phyloP scores from a whole-genome alignment of 64 coral and sea anemone genomes.

The Catalaphyllia jardinei region DNA sequence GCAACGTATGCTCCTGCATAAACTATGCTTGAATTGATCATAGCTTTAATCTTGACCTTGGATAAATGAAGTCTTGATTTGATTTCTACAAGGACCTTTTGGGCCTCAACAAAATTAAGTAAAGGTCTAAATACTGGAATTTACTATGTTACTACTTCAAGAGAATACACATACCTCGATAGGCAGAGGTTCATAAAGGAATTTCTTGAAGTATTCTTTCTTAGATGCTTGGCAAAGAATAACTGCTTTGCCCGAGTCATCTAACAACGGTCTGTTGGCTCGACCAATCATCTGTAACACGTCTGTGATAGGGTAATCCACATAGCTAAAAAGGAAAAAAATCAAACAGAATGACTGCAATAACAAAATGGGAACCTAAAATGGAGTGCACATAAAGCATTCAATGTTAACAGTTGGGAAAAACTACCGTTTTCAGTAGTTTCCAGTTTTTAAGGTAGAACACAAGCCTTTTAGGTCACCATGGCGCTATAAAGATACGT shows the following conservation, averaged over 20 bases:
- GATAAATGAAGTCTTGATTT: no score
- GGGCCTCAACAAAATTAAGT: neutral
- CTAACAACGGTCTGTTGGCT: slow-evolving; percentile 84
- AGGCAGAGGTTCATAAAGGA: slow-evolving; percentile 93
- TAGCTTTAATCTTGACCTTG: no score
- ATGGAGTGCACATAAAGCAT: no score
- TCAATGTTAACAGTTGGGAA: neutral
- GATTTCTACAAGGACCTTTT: no score
- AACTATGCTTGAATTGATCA: no score
- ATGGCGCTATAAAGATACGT: no score
- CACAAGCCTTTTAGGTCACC: no score
- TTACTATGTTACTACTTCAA: neutral
- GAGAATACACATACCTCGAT: slow-evolving; percentile 67
- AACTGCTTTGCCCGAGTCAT: slow-evolving; percentile 95
- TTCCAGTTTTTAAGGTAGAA: neutral
- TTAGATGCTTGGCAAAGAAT: slow-evolving; percentile 99
- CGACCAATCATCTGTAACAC: slow-evolving; percentile 93
- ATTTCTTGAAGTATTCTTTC: slow-evolving; percentile 99
- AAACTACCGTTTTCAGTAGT: neutral
- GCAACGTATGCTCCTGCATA: no score
- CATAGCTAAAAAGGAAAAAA: slow-evolving; percentile 65
- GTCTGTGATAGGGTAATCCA: slow-evolving; percentile 95
- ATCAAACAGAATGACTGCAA: neutral
- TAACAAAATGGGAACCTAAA: no score
- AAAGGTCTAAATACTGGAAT: no score